Percentiles rank a stretch among this genome's conserved stretches.
These are phyloP conservation scores for Otolemur garnettii DNA, from an alignment of 2,113 vertebrate species.

Conservation along the genomic window DNA sequence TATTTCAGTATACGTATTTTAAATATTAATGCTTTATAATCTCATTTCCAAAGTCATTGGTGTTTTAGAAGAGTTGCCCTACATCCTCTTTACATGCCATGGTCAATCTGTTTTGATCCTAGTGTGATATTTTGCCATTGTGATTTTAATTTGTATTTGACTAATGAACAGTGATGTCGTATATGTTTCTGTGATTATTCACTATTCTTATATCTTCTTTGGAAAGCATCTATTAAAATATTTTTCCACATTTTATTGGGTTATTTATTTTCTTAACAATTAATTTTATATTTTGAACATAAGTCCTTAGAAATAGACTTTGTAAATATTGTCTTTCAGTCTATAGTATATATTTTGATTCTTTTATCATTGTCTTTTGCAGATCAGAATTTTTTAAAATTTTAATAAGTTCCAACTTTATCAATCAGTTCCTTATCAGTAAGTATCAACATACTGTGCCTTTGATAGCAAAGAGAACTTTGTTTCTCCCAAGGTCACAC, in stretches of 20 bases:
- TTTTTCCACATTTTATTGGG: neutral
- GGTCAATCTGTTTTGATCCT: neutral
- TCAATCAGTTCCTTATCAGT: neutral
- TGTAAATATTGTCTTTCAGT: neutral
- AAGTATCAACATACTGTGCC: neutral
- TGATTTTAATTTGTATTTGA: neutral
- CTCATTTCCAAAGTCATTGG: neutral
- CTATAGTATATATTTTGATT: neutral
- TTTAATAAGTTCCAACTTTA: neutral
- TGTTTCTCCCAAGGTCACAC: neutral
- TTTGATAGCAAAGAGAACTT: neutral
- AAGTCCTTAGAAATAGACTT: neutral
- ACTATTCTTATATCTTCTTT: neutral
- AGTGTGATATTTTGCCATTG: neutral
- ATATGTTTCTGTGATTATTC: neutral
- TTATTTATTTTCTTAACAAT: neutral
- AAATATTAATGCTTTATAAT: neutral
- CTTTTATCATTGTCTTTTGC: neutral
- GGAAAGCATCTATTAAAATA: neutral
- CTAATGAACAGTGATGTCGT: neutral
- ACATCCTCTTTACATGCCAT: neutral
- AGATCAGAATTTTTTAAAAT: neutral
- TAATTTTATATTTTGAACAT: neutral
- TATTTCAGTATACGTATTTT: neutral
- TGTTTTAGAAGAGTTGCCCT: neutral